A percentile compares a stretch with the other conserved stretches of the same genome.
Conservation (phyloP, 2,113 vertebrate species). For the Burhinus bistriatus region DNA sequence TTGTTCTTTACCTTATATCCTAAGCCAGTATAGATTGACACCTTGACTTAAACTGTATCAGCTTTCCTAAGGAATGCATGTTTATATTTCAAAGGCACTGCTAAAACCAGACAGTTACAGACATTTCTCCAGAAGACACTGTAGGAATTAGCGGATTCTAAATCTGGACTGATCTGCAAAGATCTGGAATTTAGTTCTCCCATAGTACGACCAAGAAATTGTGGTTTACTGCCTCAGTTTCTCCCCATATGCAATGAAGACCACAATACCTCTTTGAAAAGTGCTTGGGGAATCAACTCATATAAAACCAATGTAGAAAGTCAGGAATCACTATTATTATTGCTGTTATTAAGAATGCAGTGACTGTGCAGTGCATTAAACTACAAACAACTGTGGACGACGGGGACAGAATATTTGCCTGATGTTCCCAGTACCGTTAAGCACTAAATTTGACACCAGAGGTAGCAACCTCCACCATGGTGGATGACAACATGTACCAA, state of each 20-base stretch:
- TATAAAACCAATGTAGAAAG: background rate
- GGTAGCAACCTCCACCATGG: background rate
- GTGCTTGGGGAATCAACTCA: background rate
- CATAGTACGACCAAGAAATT: background rate
- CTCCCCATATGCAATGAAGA: background rate
- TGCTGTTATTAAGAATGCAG: background rate
- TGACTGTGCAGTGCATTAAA: background rate
- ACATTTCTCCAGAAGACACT: background rate
- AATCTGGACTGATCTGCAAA: background rate
- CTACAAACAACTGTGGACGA: background rate
- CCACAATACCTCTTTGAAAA: background rate
- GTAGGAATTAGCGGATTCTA: background rate
- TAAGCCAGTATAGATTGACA: background rate
- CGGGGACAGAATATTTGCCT: background rate
- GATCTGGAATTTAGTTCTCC: background rate
- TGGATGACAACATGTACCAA: background rate
- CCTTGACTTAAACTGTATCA: background rate
- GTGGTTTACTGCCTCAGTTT: background rate
- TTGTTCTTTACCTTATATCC: background rate
- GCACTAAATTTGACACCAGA: background rate
- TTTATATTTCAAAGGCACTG: background rate
- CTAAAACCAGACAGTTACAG: background rate
- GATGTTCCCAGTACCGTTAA: background rate
- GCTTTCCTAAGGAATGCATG: background rate
- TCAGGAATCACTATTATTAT: background rate